Percentiles rank a stretch among this genome's conserved stretches.
Evolutionary conservation across 2,888 invertebrate species (phyloP).

Genomic region (Sarcophaga subvicina): DNA sequence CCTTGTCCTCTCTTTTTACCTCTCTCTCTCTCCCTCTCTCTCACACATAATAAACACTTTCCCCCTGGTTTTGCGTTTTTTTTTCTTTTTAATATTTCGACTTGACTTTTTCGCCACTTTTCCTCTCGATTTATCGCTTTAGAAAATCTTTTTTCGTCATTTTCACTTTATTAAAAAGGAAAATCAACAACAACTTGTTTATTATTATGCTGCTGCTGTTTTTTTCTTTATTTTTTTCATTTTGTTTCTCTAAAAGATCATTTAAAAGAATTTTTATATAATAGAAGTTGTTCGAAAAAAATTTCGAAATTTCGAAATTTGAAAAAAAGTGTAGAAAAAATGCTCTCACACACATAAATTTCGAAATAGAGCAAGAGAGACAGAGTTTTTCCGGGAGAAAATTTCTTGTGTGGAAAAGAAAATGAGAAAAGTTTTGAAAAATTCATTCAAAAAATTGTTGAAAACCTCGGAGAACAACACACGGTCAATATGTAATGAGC

Average conservation of each 20-base stretch:
- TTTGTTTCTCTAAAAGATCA: conserved; percentile 16
- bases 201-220: conserved; percentile 40
- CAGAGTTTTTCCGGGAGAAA: background rate
- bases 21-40: no score
- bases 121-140: conserved; percentile 39
- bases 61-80: conserved; percentile 22
- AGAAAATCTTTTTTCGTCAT: conserved; percentile 38
- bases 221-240: conserved; percentile 2
- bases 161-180: conserved; percentile 51
- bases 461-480: background rate
- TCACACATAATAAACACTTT: conserved; percentile 5
- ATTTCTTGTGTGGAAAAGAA: background rate
- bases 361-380: conserved; percentile 5
- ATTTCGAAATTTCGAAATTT: background rate
- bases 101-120: conserved; percentile 44
- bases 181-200: conserved; percentile 68
- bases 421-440: background rate
- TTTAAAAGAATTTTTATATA: conserved; percentile 55
- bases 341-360: conserved; percentile 1
- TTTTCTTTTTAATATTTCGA: background rate
- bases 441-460: background rate
- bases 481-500: no score
- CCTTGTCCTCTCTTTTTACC: background rate
- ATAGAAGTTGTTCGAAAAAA: conserved; percentile 43
- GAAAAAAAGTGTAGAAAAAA: background rate